A percentile compares a stretch with the other conserved stretches of the same genome.
Evolutionary conservation across 2,797 vertebrate genomes (phyloP).

Genomic region (Sebastes vulpes): DNA sequence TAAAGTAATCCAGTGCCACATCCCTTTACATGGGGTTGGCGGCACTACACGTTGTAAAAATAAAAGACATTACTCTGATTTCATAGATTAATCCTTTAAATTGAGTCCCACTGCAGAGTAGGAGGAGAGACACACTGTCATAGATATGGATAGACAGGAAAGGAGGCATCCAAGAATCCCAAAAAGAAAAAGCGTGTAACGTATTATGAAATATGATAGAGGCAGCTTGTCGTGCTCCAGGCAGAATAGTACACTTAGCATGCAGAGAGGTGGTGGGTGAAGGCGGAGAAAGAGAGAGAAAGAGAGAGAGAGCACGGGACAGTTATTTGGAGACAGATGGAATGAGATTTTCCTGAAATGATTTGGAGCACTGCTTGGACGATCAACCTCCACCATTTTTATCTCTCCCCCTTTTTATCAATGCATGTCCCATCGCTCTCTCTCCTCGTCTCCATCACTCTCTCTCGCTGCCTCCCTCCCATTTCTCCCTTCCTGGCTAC

Average conservation of each 20-base stretch:
- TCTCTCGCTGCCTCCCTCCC: not conserved
- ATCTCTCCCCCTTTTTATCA: not conserved
- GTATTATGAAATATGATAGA: conserved; percentile 37
- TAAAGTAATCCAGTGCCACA: no score
- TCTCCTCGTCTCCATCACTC: conserved; percentile 1
- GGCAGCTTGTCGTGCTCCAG: conserved; percentile 45
- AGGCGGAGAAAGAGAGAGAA: not conserved
- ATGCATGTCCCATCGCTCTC: conserved; percentile 1
- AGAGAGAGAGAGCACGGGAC: not conserved
- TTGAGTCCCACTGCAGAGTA: not conserved
- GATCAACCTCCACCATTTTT: not conserved
- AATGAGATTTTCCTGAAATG: conserved; percentile 56
- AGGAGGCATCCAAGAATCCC: conserved; percentile 8
- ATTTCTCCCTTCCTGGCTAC: not conserved
- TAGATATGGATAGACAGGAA: not conserved
- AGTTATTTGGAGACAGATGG: conserved; percentile 47
- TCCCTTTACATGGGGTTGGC: no score
- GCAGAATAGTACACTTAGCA: conserved; percentile 32
- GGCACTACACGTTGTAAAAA: not conserved
- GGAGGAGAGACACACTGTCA: not conserved
- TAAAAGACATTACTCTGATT: not conserved
- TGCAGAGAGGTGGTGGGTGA: conserved; percentile 12
- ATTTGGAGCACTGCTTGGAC: conserved; percentile 33
- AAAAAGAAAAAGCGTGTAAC: conserved; percentile 5
- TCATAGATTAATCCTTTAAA: not conserved